A percentile compares a stretch with the other conserved stretches of the same genome.
Evolutionary conservation across 2,888 invertebrate species (phyloP).

Genomic region (Pristionchus japonicus): DNA sequence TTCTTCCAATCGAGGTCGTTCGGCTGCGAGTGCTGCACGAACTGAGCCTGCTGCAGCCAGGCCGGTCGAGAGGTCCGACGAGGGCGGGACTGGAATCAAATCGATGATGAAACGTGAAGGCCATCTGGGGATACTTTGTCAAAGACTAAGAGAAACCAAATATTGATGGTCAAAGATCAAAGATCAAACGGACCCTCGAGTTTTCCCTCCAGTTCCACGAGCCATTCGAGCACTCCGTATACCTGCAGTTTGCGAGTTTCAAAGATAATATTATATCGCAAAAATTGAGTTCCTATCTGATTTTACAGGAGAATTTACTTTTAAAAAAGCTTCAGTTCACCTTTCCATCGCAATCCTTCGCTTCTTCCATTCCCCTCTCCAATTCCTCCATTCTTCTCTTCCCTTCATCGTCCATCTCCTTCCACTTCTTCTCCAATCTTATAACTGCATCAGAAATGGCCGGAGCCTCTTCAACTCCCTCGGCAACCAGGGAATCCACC

Average conservation of each 20-base stretch:
- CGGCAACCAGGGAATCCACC: conserved; percentile 78
- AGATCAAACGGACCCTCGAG: conserved; percentile 50
- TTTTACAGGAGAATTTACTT: neutral
- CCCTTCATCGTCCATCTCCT: conserved; percentile 48
- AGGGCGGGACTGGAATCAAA: neutral
- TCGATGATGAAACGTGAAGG: no score
- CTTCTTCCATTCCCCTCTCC: conserved; percentile 49
- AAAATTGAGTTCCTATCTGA: no score
- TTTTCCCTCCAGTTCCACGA: conserved; percentile 57
- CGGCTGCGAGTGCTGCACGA: neutral
- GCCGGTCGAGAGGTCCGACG: neutral
- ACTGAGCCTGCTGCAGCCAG: neutral
- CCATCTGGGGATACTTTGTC: no score
- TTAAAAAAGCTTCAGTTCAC: neutral
- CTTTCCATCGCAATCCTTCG: conserved; percentile 43
- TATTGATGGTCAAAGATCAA: no score
- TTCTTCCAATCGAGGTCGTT: conserved; percentile 16
- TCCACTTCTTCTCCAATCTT: conserved; percentile 56
- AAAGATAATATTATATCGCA: neutral
- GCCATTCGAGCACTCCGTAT: conserved; percentile 58
- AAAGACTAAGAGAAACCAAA: no score
- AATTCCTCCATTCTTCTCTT: conserved; percentile 57
- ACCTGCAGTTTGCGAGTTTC: conserved; percentile 36
- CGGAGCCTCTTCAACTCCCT: conserved; percentile 75
- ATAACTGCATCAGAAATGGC: conserved; percentile 45